Percentiles rank a stretch among this genome's conserved stretches.
Evolutionary conservation across 2,113 vertebrate genomes (phyloP).

Genomic region (Psophia crepitans): DNA sequence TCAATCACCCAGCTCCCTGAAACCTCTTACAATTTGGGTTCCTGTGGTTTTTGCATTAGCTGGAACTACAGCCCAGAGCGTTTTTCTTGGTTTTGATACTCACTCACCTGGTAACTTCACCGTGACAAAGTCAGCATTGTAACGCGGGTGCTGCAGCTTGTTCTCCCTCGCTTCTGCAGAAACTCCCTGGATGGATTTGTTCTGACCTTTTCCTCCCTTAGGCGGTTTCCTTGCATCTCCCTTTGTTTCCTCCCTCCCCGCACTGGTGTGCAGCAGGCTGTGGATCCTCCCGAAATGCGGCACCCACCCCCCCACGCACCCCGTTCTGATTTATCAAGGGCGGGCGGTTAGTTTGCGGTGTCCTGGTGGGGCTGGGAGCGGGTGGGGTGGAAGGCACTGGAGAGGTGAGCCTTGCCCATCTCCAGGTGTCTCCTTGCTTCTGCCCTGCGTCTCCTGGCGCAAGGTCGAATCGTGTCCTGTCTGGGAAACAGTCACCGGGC

Average conservation of each 20-base stretch:
- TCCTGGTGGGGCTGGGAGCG: not conserved
- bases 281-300: not conserved
- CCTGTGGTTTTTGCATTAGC: not conserved
- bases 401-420: not conserved
- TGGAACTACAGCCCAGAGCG: not conserved
- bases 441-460: fast-evolving
- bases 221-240: not conserved
- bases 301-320: no score
- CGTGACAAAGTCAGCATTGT: fast-evolving
- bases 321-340: fast-evolving
- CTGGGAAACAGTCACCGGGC: not conserved
- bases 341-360: fast-evolving
- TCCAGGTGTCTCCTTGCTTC: not conserved
- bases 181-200: not conserved
- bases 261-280: not conserved
- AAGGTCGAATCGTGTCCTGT: fast-evolving
- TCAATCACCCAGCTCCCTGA: not conserved
- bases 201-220: not conserved
- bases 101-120: not conserved
- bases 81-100: not conserved
- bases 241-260: not conserved
- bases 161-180: not conserved
- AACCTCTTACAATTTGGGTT: not conserved
- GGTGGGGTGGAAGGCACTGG: not conserved
- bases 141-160: not conserved